A percentile compares a stretch with the other conserved stretches of the same genome.
phyloP scores from a whole-genome alignment of 2,888 invertebrate species.

The Heliconius ismenius region DNA sequence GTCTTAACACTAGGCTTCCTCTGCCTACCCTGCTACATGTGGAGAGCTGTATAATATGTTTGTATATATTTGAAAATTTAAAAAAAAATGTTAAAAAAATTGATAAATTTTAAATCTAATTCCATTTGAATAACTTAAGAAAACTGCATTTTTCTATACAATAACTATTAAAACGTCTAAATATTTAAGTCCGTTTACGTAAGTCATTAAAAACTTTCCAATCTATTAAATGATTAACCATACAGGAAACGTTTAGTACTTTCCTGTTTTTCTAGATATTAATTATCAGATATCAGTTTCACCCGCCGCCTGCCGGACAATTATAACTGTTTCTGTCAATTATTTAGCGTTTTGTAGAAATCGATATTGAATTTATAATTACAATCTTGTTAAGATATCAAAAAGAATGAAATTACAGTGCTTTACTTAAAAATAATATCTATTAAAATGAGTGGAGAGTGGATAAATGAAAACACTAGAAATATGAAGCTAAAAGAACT shows the following conservation, averaged over 20 bases:
- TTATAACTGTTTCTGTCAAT: conserved; percentile 15
- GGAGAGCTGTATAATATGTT: too few relatives aligned
- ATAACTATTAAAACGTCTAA: not conserved
- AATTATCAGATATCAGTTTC: conserved; percentile 16
- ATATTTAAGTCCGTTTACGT: not conserved
- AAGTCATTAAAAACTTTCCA: conserved; percentile 19
- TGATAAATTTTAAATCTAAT: too few relatives aligned
- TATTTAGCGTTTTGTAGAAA: not conserved
- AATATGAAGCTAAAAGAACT: not conserved
- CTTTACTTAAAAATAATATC: not conserved
- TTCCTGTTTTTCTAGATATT: conserved; percentile 22
- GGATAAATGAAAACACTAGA: not conserved
- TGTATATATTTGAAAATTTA: too few relatives aligned
- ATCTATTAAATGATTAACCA: not conserved
- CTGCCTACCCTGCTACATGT: too few relatives aligned
- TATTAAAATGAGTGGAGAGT: not conserved
- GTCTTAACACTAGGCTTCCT: too few relatives aligned
- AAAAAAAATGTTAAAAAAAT: too few relatives aligned
- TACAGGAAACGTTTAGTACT: conserved; percentile 7
- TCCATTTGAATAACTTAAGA: too few relatives aligned
- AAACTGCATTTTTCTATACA: not conserved
- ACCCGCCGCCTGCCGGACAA: not conserved
- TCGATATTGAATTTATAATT: conserved; percentile 11
- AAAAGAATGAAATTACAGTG: not conserved
- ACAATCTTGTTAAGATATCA: not conserved